phyloP scores from a whole-genome alignment of 2,888 invertebrate genomes.

The Caradrina clavipalpis region DNA sequence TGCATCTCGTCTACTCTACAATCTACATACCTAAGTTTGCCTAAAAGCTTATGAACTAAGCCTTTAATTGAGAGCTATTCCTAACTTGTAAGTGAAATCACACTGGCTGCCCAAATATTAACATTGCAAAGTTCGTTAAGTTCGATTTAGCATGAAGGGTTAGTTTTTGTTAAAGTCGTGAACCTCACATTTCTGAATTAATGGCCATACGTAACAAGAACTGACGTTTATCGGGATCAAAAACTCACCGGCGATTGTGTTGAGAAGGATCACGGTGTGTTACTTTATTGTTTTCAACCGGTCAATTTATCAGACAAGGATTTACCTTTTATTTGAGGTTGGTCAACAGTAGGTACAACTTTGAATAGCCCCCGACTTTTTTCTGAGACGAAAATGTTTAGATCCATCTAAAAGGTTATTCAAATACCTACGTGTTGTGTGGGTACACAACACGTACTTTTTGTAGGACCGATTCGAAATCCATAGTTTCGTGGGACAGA shows the following conservation, averaged over 20 bases:
- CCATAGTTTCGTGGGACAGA: no score
- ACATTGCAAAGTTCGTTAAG: slow-evolving; percentile 18
- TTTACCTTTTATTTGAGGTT: slow-evolving; percentile 21
- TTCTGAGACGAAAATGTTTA: not conserved
- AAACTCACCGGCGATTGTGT: slow-evolving; percentile 8
- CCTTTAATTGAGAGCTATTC: slow-evolving; percentile 57
- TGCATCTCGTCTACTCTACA: slow-evolving; percentile 28
- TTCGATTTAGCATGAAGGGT: slow-evolving; percentile 14
- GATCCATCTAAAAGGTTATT: not conserved
- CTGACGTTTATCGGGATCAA: slow-evolving; percentile 6
- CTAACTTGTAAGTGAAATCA: slow-evolving; percentile 34
- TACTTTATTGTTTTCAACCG: slow-evolving; percentile 9
- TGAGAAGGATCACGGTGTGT: slow-evolving; percentile 13
- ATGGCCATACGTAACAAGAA: slow-evolving; percentile 6
- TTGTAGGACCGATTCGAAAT: no score
- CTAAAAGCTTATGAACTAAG: slow-evolving; percentile 50
- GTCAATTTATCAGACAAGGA: not conserved
- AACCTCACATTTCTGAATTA: not conserved
- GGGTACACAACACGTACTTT: no score
- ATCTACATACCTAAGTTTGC: slow-evolving; percentile 50
- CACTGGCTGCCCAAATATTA: slow-evolving; percentile 30
- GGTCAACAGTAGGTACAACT: slow-evolving; percentile 3
- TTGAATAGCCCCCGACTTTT: slow-evolving; percentile 5
- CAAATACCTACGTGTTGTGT: not conserved
- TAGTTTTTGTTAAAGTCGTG: slow-evolving; percentile 7